Conservation (phyloP, 2,888 invertebrate species). For the Hypercompe scribonia region DNA sequence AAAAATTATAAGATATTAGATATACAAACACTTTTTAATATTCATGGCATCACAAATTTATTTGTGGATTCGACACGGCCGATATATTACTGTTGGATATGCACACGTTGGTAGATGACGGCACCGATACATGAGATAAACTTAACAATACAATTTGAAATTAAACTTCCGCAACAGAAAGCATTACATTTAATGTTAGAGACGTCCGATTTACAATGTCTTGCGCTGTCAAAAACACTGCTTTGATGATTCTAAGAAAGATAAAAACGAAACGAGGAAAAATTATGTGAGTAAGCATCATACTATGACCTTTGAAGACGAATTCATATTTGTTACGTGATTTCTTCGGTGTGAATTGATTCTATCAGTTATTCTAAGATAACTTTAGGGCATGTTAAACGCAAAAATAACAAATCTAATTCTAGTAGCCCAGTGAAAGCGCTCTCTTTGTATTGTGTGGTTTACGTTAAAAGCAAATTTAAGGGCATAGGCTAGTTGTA, state of each 20-base stretch:
- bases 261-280: background rate
- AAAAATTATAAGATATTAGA: conserved; percentile 53
- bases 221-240: conserved; percentile 5
- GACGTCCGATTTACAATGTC: background rate
- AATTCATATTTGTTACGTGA: background rate
- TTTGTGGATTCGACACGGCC: conserved; percentile 72
- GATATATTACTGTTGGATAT: conserved; percentile 58
- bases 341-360: background rate
- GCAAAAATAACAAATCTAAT: background rate
- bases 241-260: conserved; percentile 1
- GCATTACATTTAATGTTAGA: background rate
- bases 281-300: background rate
- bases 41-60: conserved; percentile 75
- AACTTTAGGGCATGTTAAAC: background rate
- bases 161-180: background rate
- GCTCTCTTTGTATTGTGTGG: background rate
- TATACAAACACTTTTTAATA: conserved; percentile 41
- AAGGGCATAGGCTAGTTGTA: conserved; percentile 6
- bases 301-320: background rate
- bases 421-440: background rate
- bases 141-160: conserved; percentile 17
- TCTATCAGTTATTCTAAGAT: background rate
- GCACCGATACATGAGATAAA: conserved; percentile 35
- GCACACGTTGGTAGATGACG: conserved; percentile 47
- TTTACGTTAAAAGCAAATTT: background rate